Evolutionary conservation across 2,888 invertebrate species (phyloP).

Genomic region (Machimus atricapillus): DNA sequence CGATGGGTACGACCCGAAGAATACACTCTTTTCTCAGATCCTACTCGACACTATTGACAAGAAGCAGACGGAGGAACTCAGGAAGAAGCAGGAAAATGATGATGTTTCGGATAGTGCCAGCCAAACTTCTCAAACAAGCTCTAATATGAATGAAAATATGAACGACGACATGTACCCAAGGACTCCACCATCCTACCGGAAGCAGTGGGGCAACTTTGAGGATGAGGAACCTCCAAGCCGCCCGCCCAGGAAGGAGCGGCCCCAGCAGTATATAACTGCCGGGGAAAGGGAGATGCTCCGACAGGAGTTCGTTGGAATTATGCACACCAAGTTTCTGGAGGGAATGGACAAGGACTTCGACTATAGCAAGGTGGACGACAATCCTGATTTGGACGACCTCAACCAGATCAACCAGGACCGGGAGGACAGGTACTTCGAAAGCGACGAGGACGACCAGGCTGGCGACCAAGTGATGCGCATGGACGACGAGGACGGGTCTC

Average conservation of each 20-base stretch:
- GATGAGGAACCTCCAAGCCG: slow-evolving; percentile 52
- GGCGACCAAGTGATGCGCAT: slow-evolving; percentile 49
- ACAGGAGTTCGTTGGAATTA: slow-evolving; percentile 83
- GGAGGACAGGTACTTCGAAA: slow-evolving; percentile 91
- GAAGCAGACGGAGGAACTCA: slow-evolving; percentile 70
- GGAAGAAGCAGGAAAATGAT: slow-evolving; percentile 65
- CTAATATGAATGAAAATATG: background rate
- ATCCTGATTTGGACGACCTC: slow-evolving; percentile 80
- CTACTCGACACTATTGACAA: slow-evolving; percentile 82
- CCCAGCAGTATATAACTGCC: slow-evolving; percentile 63
- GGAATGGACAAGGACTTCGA: slow-evolving; percentile 85
- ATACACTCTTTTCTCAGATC: slow-evolving; percentile 74
- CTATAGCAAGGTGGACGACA: slow-evolving; percentile 80
- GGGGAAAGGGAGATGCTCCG: slow-evolving; percentile 72
- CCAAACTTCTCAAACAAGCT: background rate
- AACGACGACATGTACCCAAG: slow-evolving; percentile 50
- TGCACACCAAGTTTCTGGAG: slow-evolving; percentile 84
- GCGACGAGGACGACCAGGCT: slow-evolving; percentile 72
- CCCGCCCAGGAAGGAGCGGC: slow-evolving; percentile 15
- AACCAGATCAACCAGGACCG: slow-evolving; percentile 79
- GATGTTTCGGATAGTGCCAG: background rate
- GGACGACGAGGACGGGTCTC: slow-evolving; percentile 48
- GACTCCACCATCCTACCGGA: slow-evolving; percentile 54
- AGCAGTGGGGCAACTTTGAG: slow-evolving; percentile 69
- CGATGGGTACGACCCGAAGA: slow-evolving; percentile 67